Evolutionary conservation across 2,113 vertebrate genomes (phyloP).

Genomic region (Elanoides forficatus): DNA sequence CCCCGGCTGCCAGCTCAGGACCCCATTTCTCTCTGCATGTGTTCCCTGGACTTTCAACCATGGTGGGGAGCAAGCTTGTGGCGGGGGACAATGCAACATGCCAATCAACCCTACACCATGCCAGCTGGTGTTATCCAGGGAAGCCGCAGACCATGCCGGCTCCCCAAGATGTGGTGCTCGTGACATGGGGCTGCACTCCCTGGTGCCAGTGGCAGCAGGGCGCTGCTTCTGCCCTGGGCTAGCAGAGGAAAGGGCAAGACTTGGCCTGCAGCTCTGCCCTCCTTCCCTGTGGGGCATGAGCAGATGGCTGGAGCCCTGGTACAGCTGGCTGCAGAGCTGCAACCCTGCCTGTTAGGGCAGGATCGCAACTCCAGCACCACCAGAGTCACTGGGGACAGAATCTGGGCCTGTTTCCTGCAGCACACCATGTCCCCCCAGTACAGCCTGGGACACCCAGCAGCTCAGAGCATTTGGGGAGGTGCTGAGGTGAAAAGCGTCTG

Average conservation of each 20-base stretch:
- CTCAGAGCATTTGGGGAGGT: neutral
- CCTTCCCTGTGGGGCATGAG: neutral
- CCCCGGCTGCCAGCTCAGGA: neutral
- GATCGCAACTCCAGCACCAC: neutral
- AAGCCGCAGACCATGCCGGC: accelerated
- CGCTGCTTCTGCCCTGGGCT: neutral
- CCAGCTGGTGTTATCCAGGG: neutral
- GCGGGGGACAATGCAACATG: neutral
- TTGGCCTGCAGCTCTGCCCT: neutral
- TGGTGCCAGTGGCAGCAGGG: neutral
- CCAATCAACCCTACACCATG: accelerated
- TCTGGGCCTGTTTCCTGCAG: accelerated
- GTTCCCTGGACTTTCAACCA: no score
- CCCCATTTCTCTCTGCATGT: neutral
- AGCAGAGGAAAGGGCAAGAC: neutral
- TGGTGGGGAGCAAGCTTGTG: neutral
- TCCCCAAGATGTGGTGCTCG: neutral
- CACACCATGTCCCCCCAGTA: accelerated
- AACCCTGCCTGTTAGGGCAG: neutral
- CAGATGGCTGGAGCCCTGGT: neutral
- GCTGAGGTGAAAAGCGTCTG: neutral
- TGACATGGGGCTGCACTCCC: accelerated
- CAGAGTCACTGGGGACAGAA: neutral
- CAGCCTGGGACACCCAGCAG: neutral
- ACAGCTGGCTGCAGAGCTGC: neutral